phyloP scores from a whole-genome alignment of 2,888 invertebrate species.

The Therioaphis trifolii region DNA sequence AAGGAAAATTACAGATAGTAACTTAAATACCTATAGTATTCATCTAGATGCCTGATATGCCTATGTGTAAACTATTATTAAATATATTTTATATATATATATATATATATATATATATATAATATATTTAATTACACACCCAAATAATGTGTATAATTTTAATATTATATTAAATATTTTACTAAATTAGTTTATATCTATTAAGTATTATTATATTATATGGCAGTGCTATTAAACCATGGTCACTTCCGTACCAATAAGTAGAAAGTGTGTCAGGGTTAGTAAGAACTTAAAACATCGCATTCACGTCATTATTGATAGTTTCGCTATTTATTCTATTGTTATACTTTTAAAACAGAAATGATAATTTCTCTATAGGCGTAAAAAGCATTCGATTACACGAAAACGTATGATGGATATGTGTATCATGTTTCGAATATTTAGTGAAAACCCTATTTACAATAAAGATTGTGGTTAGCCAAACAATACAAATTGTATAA shows the following conservation, averaged over 20 bases:
- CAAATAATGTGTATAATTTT: too few relatives aligned
- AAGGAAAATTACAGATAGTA: neutral
- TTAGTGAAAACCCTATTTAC: too few relatives aligned
- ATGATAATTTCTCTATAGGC: constrained; percentile 11
- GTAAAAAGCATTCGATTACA: neutral
- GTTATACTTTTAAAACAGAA: constrained; percentile 42
- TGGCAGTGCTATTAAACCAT: constrained; percentile 22
- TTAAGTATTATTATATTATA: too few relatives aligned
- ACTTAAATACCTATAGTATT: neutral
- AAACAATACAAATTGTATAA: too few relatives aligned
- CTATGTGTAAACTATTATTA: neutral
- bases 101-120: too few relatives aligned
- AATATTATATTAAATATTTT: too few relatives aligned
- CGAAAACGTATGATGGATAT: neutral
- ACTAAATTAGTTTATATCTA: too few relatives aligned
- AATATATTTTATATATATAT: neutral
- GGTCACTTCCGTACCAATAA: constrained; percentile 37
- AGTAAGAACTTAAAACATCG: constrained; percentile 39
- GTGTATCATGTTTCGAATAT: too few relatives aligned
- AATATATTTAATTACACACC: too few relatives aligned
- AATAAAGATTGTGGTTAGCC: too few relatives aligned
- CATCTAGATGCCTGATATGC: neutral
- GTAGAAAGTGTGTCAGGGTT: constrained; percentile 58
- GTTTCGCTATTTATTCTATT: constrained; percentile 30
- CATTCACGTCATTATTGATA: constrained; percentile 43